A percentile compares a stretch with the other conserved stretches of the same genome.
Conservation (phyloP, 2,888 invertebrate species). For the Cephus nigrinus region DNA sequence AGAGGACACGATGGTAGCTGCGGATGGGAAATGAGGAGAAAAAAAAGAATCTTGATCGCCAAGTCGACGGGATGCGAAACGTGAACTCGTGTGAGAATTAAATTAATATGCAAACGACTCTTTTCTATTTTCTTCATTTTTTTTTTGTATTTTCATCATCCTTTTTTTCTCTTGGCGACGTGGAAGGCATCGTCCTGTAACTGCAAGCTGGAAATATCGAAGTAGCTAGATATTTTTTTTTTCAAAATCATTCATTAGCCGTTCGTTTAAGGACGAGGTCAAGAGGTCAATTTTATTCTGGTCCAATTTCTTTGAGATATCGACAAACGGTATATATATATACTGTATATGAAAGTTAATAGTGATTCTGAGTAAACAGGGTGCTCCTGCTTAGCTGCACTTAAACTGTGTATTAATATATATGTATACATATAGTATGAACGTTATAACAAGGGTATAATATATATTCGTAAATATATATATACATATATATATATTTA, state of each 20-base stretch:
- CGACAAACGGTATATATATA: neutral
- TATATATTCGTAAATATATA: neutral
- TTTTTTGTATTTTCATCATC: neutral
- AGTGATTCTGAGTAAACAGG: neutral
- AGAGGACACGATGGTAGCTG: constrained; percentile 6
- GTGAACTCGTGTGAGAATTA: neutral
- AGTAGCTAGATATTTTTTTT: neutral
- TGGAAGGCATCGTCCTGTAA: neutral
- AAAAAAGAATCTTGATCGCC: neutral
- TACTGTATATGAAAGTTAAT: neutral
- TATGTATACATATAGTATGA: neutral
- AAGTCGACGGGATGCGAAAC: neutral
- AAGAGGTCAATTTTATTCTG: neutral
- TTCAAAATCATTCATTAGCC: neutral
- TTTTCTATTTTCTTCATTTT: neutral
- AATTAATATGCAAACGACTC: neutral
- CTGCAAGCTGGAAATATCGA: neutral
- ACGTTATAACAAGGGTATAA: too few species aligned
- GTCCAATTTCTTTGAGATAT: neutral
- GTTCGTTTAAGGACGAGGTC: neutral
- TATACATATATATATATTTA: neutral
- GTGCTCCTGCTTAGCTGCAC: neutral
- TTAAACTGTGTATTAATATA: neutral
- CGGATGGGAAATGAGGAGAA: neutral
- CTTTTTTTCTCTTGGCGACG: neutral